phyloP scores from a whole-genome alignment of 2,113 vertebrate species.

The Indri indri region DNA sequence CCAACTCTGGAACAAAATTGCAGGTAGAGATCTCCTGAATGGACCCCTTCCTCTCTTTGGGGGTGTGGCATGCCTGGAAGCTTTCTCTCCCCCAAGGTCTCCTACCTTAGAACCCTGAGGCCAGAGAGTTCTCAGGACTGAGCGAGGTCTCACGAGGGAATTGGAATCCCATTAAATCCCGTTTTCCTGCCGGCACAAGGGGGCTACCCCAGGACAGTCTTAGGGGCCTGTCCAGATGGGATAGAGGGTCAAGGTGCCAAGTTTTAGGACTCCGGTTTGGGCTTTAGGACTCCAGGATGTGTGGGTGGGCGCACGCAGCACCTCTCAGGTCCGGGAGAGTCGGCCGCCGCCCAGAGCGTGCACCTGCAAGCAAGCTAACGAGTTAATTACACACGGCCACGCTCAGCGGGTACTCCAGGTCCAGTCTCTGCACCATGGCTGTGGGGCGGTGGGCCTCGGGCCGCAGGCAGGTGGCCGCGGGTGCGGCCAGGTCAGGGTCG shows the following conservation, averaged over 20 bases:
- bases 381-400: not conserved
- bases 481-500: not conserved
- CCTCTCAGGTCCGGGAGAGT: not conserved
- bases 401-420: not conserved
- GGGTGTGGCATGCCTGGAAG: not conserved
- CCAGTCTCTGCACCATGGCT: conserved; percentile 3
- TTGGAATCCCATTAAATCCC: not conserved
- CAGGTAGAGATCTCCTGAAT: not conserved
- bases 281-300: not conserved
- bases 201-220: not conserved
- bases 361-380: conserved; percentile 56
- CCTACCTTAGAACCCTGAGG: not conserved
- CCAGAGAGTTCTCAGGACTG: not conserved
- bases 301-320: not conserved
- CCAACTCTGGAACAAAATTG: not conserved
- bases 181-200: not conserved
- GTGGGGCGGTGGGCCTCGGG: conserved; percentile 3
- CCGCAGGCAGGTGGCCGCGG: not conserved
- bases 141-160: not conserved
- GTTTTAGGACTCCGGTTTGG: not conserved
- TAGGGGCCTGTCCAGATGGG: not conserved
- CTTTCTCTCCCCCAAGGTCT: not conserved
- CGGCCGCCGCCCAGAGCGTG: not conserved
- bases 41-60: not conserved
- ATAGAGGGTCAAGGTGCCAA: not conserved